A percentile compares a stretch with the other conserved stretches of the same genome.
Evolutionary conservation across 2,797 vertebrate species (phyloP).

Genomic region (Synanceia verrucosa): DNA sequence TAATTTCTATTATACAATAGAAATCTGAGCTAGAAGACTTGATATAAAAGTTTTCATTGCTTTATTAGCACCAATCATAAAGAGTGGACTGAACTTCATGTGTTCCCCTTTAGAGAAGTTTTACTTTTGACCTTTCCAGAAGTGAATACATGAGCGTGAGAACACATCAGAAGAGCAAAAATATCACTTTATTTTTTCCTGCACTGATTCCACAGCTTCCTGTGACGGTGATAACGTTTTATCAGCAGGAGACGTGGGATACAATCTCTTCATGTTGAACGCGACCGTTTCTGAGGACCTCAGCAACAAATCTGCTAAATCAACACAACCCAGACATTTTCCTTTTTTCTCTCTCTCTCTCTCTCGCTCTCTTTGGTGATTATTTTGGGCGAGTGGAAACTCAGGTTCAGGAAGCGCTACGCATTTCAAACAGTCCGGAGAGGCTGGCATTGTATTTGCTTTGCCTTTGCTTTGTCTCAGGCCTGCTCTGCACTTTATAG

Average conservation of each 20-base stretch:
- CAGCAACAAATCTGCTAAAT: slow-evolving; percentile 63
- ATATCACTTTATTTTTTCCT: slow-evolving; percentile 36
- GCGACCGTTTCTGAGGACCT: slow-evolving; percentile 47
- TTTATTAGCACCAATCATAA: not conserved
- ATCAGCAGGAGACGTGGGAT: slow-evolving; percentile 51
- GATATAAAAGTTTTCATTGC: not conserved
- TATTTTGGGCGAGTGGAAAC: slow-evolving; percentile 56
- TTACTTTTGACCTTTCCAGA: slow-evolving; percentile 16
- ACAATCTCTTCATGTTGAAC: slow-evolving; percentile 42
- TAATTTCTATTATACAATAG: no score
- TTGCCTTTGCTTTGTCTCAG: slow-evolving; percentile 34
- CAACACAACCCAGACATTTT: slow-evolving; percentile 58
- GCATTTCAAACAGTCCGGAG: slow-evolving; percentile 46
- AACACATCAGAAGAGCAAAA: slow-evolving; percentile 41
- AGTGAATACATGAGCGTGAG: slow-evolving; percentile 29
- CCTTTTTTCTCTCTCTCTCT: not conserved
- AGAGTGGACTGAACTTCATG: not conserved
- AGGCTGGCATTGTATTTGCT: slow-evolving; percentile 38
- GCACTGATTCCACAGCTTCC: slow-evolving; percentile 36
- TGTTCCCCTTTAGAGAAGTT: not conserved
- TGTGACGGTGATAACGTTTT: slow-evolving; percentile 45
- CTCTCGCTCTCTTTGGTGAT: slow-evolving; percentile 33
- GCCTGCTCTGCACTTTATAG: slow-evolving; percentile 26
- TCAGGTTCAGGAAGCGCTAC: slow-evolving; percentile 56
- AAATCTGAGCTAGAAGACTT: no score